Evolutionary conservation across 2,888 invertebrate species (phyloP).

Genomic region (Achlya flavicornis): DNA sequence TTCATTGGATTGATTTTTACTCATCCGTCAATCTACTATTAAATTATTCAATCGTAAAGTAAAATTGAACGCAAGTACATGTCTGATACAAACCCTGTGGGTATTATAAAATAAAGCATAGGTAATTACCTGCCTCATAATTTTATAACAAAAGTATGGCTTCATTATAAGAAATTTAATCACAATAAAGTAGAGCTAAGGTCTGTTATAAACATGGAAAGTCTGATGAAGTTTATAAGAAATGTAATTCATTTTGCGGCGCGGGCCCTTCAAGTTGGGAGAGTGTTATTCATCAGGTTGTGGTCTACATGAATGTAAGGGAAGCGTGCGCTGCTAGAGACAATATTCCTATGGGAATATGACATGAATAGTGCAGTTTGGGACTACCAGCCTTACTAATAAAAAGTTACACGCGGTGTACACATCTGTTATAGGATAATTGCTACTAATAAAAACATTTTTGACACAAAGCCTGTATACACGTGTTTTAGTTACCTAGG

Average conservation of each 20-base stretch:
- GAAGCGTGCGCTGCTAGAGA: slow-evolving; percentile 17
- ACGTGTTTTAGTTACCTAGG: too few relatives aligned
- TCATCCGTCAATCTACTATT: too few relatives aligned
- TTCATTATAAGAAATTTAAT: slow-evolving; percentile 10
- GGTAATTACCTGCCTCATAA: too few relatives aligned
- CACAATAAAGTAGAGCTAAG: slow-evolving; percentile 10
- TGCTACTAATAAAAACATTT: too few relatives aligned
- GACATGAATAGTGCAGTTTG: slow-evolving; percentile 34
- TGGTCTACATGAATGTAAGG: slow-evolving; percentile 17
- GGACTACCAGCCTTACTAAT: slow-evolving; percentile 13
- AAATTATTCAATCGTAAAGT: too few relatives aligned
- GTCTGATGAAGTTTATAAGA: slow-evolving; percentile 13
- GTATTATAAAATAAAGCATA: background rate
- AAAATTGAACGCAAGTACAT: too few relatives aligned
- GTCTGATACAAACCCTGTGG: too few relatives aligned
- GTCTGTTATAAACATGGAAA: slow-evolving; percentile 12
- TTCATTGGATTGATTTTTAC: background rate
- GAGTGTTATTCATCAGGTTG: slow-evolving; percentile 16
- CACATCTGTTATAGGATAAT: too few relatives aligned
- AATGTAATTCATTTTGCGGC: slow-evolving; percentile 12
- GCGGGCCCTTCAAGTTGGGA: slow-evolving; percentile 1
- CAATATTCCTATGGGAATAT: slow-evolving; percentile 28
- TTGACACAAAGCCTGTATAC: too few relatives aligned
- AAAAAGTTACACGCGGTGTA: too few relatives aligned
- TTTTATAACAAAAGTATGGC: background rate